These are phyloP conservation scores for Hypocryptadius cinnamomeus DNA, from an alignment of 2,113 vertebrate species.

Conservation along the genomic window DNA sequence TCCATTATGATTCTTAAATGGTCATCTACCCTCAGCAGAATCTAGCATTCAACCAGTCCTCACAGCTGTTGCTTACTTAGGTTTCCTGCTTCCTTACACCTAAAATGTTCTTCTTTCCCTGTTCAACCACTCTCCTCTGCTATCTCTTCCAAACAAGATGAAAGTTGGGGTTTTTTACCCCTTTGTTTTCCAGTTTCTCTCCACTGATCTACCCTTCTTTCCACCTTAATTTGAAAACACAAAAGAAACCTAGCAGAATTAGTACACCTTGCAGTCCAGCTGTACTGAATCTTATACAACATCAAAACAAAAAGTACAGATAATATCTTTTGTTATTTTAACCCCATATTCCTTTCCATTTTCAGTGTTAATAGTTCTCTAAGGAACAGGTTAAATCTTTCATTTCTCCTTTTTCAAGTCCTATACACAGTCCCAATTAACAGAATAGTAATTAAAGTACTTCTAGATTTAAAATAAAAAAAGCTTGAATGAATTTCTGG, in stretches of 20 bases:
- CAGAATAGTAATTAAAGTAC: background rate
- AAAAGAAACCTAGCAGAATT: background rate
- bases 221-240: background rate
- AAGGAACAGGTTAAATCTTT: background rate
- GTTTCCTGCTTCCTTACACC: background rate
- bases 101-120: background rate
- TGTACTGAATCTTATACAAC: background rate
- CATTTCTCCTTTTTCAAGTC: background rate
- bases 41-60: background rate
- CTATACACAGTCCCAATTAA: background rate
- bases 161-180: rapidly evolving
- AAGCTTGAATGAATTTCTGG: background rate
- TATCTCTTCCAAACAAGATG: background rate
- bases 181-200: background rate
- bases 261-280: background rate
- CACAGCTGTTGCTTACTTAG: background rate
- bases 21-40: background rate
- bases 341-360: background rate
- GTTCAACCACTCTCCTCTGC: background rate
- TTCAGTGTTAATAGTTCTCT: background rate
- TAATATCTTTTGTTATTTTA: background rate
- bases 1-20: background rate
- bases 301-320: background rate
- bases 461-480: background rate
- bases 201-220: background rate